Conservation (phyloP, 2,113 vertebrate genomes). For the Hypanus sabinus region DNA sequence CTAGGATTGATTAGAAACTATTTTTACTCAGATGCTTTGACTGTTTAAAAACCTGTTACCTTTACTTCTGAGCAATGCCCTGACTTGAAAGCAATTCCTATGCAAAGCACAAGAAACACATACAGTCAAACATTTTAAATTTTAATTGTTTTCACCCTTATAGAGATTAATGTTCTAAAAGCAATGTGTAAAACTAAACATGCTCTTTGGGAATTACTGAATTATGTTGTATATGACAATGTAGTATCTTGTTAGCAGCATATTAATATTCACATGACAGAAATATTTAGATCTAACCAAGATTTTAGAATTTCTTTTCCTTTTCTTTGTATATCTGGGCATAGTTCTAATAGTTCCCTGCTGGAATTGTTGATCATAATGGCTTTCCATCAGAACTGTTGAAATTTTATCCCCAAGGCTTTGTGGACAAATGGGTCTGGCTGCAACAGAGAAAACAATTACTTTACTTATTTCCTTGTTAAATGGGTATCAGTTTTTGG, state of each 20-base stretch:
- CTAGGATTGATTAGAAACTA: no score
- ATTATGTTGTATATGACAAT: neutral
- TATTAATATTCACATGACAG: neutral
- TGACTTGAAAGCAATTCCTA: no score
- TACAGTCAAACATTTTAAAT: neutral
- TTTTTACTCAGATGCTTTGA: no score
- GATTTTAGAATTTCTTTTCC: neutral
- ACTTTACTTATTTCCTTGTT: neutral
- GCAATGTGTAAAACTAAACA: no score
- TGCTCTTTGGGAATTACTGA: neutral
- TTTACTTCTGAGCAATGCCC: no score
- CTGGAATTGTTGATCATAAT: neutral
- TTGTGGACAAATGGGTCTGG: neutral
- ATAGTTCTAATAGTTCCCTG: neutral
- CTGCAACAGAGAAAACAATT: neutral
- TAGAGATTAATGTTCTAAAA: neutral
- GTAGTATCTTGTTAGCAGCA: neutral
- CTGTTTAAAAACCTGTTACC: no score
- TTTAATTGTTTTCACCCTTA: neutral
- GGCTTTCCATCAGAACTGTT: neutral
- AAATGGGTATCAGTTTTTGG: neutral
- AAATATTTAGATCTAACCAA: neutral
- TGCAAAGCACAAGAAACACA: neutral
- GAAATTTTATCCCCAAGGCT: neutral
- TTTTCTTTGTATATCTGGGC: neutral